phyloP scores from a whole-genome alignment of 2,797 vertebrate genomes.

The Phrynocephalus forsythii region DNA sequence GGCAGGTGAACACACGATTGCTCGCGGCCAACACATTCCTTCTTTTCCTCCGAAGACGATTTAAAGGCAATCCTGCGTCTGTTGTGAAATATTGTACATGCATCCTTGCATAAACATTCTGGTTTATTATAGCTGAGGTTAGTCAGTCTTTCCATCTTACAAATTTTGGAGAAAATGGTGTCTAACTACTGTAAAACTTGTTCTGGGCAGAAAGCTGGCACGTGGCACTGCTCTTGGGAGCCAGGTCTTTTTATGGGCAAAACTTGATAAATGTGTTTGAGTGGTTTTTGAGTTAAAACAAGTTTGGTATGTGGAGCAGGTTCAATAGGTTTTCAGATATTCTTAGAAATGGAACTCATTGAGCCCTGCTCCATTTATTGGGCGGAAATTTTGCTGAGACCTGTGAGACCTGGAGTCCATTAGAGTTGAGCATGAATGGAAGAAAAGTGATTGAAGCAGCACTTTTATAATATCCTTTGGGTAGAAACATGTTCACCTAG shows the following conservation, averaged over 20 bases:
- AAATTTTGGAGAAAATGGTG: conserved; percentile 8
- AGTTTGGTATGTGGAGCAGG: conserved; percentile 15
- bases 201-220: conserved; percentile 42
- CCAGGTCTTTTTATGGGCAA: conserved; percentile 19
- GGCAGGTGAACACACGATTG: not conserved
- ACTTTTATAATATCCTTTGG: not conserved
- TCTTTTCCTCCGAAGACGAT: conserved; percentile 22
- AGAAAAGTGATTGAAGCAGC: not conserved
- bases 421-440: not conserved
- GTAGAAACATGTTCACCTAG: not conserved
- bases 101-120: not conserved
- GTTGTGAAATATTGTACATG: not conserved
- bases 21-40: not conserved
- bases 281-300: conserved; percentile 48
- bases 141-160: conserved; percentile 40
- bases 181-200: conserved; percentile 33
- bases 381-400: conserved; percentile 18
- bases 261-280: conserved; percentile 30
- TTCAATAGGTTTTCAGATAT: conserved; percentile 24
- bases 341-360: conserved; percentile 11
- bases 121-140: conserved; percentile 31
- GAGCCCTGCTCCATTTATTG: conserved; percentile 20
- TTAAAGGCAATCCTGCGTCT: conserved; percentile 20
- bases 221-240: conserved; percentile 13
- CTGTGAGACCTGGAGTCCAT: not conserved